Percentiles rank a stretch among this genome's conserved stretches.
Evolutionary conservation across 2,797 vertebrate genomes (phyloP).

Genomic region (Mus spretus): DNA sequence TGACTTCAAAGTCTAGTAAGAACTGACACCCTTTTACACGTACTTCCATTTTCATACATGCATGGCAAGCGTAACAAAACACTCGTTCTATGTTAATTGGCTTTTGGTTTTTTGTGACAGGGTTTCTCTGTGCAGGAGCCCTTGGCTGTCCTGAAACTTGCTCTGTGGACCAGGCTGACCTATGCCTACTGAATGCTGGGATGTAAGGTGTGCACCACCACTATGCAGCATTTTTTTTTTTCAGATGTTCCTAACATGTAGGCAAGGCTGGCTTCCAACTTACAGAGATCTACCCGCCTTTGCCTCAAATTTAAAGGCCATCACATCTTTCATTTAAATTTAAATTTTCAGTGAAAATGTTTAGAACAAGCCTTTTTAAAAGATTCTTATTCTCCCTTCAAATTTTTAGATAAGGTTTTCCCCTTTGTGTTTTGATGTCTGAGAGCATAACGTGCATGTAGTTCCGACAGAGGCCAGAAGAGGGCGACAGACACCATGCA

Average conservation of each 20-base stretch:
- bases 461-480: background rate
- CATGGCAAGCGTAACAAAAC: background rate
- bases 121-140: background rate
- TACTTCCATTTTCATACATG: slow-evolving; percentile 46
- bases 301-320: background rate
- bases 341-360: background rate
- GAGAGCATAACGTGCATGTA: background rate
- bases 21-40: slow-evolving; percentile 30
- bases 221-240: background rate
- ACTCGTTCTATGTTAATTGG: background rate
- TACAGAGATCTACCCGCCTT: background rate
- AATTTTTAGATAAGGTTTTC: background rate
- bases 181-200: background rate
- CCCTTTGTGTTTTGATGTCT: background rate
- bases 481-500: background rate
- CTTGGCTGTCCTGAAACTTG: background rate
- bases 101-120: background rate
- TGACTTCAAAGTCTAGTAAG: slow-evolving; percentile 40
- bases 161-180: background rate
- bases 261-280: background rate
- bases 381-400: background rate
- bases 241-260: background rate
- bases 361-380: background rate
- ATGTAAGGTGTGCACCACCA: background rate
- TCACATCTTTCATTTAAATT: background rate